Conservation (phyloP, 2,797 vertebrate genomes). For the Falco naumanni region DNA sequence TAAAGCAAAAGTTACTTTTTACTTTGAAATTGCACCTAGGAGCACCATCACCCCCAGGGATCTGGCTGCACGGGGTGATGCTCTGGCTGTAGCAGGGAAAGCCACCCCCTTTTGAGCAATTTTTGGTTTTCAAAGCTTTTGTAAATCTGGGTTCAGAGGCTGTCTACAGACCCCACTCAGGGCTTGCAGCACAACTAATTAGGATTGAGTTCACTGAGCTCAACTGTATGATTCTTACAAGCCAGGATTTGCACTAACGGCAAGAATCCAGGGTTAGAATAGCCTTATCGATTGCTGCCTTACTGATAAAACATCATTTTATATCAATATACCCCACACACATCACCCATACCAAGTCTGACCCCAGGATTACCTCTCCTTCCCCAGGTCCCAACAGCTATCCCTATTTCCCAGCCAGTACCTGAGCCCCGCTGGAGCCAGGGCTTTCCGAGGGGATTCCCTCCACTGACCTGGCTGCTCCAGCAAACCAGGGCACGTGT, state of each 20-base stretch:
- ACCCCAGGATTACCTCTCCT: neutral
- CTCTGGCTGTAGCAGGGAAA: neutral
- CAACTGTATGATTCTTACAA: rapidly evolving
- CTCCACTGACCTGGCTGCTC: neutral
- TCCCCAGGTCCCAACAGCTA: neutral
- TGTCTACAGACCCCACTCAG: neutral
- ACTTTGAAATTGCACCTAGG: neutral
- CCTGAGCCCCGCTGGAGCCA: neutral
- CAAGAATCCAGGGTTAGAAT: neutral
- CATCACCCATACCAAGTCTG: rapidly evolving
- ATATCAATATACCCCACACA: rapidly evolving
- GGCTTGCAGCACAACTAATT: neutral
- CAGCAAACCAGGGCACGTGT: rapidly evolving
- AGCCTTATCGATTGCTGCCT: neutral
- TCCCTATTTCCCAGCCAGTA: rapidly evolving
- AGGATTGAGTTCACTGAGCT: no score
- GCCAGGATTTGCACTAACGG: neutral
- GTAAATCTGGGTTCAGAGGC: neutral
- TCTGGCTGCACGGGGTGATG: neutral
- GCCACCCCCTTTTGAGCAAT: neutral
- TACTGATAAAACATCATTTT: neutral
- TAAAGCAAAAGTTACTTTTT: neutral
- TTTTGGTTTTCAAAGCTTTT: neutral
- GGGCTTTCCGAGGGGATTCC: neutral
- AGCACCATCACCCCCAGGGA: neutral